Evolutionary conservation across 2,113 vertebrate species (phyloP).

Genomic region (Crotophaga sulcirostris): DNA sequence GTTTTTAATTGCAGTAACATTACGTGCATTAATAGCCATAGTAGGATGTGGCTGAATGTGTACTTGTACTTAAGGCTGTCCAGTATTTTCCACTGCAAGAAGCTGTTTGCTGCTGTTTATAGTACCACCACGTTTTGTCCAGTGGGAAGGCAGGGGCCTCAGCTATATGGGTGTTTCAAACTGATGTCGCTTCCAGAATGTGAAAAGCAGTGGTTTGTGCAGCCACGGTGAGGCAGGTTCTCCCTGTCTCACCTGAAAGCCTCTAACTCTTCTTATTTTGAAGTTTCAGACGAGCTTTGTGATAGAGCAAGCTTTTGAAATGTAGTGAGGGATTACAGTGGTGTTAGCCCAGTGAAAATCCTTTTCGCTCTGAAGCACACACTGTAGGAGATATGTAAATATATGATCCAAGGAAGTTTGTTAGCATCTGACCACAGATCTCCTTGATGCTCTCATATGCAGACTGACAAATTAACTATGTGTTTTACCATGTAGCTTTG

Average conservation of each 20-base stretch:
- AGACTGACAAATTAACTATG: neutral
- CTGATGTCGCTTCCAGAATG: neutral
- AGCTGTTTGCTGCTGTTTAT: neutral
- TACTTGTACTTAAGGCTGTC: neutral
- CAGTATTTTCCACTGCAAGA: neutral
- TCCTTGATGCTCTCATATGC: neutral
- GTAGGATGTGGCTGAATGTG: neutral
- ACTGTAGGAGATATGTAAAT: neutral
- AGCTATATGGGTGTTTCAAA: neutral
- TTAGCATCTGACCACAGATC: neutral
- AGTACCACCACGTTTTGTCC: neutral
- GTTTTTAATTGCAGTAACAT: conserved; percentile 25
- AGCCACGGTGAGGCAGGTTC: neutral
- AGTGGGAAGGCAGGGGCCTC: neutral
- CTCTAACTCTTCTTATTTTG: neutral
- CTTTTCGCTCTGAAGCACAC: neutral
- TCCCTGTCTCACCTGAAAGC: neutral
- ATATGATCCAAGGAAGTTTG: neutral
- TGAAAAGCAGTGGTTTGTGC: neutral
- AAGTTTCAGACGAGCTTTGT: neutral
- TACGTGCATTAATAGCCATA: neutral
- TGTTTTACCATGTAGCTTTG: neutral
- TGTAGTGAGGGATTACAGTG: neutral
- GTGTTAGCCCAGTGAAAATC: neutral
- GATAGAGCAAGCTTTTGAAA: neutral